phyloP scores from a whole-genome alignment of 2,797 vertebrate genomes.

The Centroberyx gerrardi region DNA sequence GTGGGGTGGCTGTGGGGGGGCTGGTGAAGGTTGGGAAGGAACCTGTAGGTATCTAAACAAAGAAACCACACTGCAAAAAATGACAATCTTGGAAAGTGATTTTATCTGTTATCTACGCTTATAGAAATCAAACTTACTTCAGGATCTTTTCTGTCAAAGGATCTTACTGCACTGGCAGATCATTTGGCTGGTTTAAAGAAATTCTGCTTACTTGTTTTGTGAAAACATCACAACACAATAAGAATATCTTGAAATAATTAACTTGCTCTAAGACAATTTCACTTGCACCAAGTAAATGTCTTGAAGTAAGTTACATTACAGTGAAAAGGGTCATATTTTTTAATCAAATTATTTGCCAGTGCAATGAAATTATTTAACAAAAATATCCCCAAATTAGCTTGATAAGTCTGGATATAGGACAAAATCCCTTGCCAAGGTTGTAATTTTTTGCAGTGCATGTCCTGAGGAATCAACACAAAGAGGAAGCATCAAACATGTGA shows the following conservation, averaged over 20 bases:
- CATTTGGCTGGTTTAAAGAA: too few species aligned
- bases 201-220: too few species aligned
- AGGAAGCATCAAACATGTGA: conserved; percentile 51
- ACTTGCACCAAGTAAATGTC: too few species aligned
- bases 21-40: conserved; percentile 44
- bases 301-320: too few species aligned
- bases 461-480: conserved; percentile 32
- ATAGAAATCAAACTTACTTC: neutral
- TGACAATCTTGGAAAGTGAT: conserved; percentile 56
- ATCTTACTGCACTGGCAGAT: neutral
- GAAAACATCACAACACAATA: neutral
- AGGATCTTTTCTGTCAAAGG: too few species aligned
- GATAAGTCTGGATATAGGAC: neutral
- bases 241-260: too few species aligned
- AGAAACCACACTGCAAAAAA: conserved; percentile 59
- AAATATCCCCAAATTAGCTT: neutral
- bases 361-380: neutral
- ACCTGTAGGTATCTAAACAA: conserved; percentile 44
- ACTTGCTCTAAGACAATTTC: too few species aligned
- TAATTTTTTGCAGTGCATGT: conserved; percentile 60
- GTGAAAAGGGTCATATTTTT: too few species aligned
- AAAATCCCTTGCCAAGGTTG: conserved; percentile 54
- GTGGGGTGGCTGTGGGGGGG: conserved; percentile 50
- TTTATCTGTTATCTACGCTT: neutral
- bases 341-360: too few species aligned